Conservation (phyloP, 1,140 invertebrate species). For the Gyrodactylus bullatarudis region DNA sequence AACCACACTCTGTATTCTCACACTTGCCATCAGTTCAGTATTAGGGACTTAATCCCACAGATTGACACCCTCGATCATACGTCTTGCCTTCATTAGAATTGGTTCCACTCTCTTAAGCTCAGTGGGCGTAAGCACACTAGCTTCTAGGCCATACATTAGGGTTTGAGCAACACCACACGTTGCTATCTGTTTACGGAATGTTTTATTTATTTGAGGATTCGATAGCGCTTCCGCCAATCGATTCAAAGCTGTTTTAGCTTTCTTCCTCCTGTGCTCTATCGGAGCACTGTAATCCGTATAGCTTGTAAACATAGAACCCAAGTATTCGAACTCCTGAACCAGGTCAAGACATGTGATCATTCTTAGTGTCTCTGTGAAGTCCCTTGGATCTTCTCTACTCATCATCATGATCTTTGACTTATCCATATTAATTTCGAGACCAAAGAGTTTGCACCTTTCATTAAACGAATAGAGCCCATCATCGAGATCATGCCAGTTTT, state of each 20-base stretch:
- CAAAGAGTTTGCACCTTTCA: not conserved
- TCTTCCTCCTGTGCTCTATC: not conserved
- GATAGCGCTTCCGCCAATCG: not conserved
- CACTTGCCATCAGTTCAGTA: not conserved
- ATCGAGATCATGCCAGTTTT: not conserved
- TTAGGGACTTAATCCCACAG: not conserved
- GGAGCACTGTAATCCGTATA: not conserved
- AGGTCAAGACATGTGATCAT: not conserved
- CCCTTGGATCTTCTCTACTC: not conserved
- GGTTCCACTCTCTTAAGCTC: not conserved
- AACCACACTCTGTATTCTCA: not conserved
- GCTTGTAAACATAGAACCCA: not conserved
- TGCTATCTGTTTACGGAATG: not conserved
- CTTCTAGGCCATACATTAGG: not conserved
- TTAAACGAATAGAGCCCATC: not conserved
- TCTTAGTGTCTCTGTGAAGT: not conserved
- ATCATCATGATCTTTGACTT: not conserved
- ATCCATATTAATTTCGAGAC: not conserved
- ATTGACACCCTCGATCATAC: not conserved
- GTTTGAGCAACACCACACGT: not conserved
- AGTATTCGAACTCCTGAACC: not conserved
- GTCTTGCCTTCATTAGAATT: not conserved
- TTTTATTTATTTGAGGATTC: not conserved
- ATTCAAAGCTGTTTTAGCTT: not conserved
- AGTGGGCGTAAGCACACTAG: not conserved